Percentiles rank a stretch among this genome's conserved stretches.
phyloP scores from a whole-genome alignment of 2,888 invertebrate genomes.

The Drosophila phalerata region DNA sequence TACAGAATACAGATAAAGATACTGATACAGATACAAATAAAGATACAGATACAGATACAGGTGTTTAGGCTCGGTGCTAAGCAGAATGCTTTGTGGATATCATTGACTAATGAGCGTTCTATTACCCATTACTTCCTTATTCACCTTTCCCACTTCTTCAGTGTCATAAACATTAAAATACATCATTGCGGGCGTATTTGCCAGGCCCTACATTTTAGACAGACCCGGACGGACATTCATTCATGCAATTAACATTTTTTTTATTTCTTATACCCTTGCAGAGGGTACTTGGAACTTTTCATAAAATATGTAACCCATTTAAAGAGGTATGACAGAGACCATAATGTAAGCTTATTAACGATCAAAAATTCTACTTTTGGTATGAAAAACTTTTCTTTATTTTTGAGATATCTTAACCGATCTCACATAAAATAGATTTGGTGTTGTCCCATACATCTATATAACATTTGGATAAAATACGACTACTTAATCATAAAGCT shows the following conservation, averaged over 20 bases:
- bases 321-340: no score
- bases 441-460: no score
- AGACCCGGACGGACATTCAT: slow-evolving; percentile 19
- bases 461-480: no score
- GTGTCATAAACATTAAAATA: slow-evolving; percentile 58
- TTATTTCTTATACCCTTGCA: not conserved
- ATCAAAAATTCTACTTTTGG: no score
- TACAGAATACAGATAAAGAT: slow-evolving; percentile 20
- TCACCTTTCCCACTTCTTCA: slow-evolving; percentile 1
- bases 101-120: slow-evolving; percentile 72
- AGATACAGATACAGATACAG: slow-evolving; percentile 35
- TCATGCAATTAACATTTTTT: slow-evolving; percentile 54
- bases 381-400: no score
- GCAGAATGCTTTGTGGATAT: slow-evolving; percentile 63
- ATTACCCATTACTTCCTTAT: slow-evolving; percentile 30
- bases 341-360: no score
- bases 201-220: slow-evolving; percentile 18
- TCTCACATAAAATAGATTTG: no score
- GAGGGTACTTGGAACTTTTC: not conserved
- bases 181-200: slow-evolving; percentile 54
- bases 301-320: not conserved
- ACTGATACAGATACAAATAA: not conserved
- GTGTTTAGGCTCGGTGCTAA: slow-evolving; percentile 48
- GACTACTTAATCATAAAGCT: no score
- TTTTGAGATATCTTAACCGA: no score